Evolutionary conservation across 2,113 vertebrate genomes (phyloP).

Genomic region (Apteryx owenii): DNA sequence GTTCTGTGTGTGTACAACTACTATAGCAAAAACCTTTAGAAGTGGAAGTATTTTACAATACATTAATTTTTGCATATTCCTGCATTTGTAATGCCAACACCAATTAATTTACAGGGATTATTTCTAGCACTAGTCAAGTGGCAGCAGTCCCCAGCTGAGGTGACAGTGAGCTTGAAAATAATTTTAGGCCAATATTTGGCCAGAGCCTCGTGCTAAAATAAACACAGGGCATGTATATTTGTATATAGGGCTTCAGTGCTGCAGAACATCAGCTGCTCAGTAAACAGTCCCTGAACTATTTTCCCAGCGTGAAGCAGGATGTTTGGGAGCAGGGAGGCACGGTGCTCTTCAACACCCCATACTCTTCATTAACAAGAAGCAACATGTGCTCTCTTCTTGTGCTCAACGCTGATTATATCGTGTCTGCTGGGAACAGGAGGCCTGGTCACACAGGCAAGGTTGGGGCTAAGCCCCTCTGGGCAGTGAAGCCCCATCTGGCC

Average conservation of each 20-base stretch:
- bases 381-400: rapidly evolving
- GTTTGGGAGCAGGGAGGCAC: neutral
- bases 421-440: neutral
- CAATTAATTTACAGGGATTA: neutral
- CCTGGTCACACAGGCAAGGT: neutral
- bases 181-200: neutral
- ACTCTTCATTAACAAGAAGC: neutral
- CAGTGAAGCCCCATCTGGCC: neutral
- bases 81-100: neutral
- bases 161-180: neutral
- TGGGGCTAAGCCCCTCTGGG: neutral
- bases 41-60: neutral
- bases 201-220: neutral
- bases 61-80: conserved; percentile 18
- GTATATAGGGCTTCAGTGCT: neutral
- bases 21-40: neutral
- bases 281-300: neutral
- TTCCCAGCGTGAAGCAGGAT: neutral
- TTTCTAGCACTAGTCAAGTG: neutral
- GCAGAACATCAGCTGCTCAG: neutral
- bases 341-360: neutral
- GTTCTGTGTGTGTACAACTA: neutral
- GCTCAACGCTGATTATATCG: neutral
- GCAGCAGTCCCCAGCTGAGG: neutral
- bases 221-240: neutral